Conservation (phyloP, 2,113 vertebrate species). For the Microcebus griseorufus region DNA sequence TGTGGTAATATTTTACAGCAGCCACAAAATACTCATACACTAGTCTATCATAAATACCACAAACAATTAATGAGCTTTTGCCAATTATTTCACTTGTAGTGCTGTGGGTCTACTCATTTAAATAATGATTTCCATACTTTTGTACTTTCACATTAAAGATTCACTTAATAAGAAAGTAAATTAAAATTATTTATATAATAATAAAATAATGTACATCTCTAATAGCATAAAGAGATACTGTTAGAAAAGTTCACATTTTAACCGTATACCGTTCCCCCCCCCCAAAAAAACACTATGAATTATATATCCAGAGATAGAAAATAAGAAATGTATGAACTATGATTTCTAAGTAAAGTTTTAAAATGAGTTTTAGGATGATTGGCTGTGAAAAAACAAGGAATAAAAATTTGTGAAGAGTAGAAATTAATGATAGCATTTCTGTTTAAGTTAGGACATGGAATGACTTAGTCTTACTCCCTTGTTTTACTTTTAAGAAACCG, state of each 20-base stretch:
- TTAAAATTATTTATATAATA: not conserved
- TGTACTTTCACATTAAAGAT: not conserved
- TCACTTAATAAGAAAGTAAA: not conserved
- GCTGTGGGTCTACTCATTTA: not conserved
- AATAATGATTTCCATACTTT: conserved; percentile 7
- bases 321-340: not conserved
- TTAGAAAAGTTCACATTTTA: conserved; percentile 68
- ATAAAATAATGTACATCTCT: conserved; percentile 49
- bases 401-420: conserved; percentile 2
- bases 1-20: not conserved
- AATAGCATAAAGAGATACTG: conserved; percentile 49
- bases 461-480: not conserved
- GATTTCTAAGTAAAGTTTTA: not conserved
- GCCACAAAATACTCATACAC: not conserved
- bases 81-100: not conserved
- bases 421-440: not conserved
- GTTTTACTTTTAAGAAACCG: conserved; percentile 28
- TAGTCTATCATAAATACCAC: not conserved
- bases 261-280: not conserved
- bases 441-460: not conserved
- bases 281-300: not conserved
- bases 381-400: not conserved
- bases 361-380: conserved; percentile 12
- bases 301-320: not conserved
- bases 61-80: not conserved